Evolutionary conservation across 2,888 invertebrate genomes (phyloP), one percentile per base, ranked within the genome.

Genomic region (Caenorhabditis sinica): DNA sequence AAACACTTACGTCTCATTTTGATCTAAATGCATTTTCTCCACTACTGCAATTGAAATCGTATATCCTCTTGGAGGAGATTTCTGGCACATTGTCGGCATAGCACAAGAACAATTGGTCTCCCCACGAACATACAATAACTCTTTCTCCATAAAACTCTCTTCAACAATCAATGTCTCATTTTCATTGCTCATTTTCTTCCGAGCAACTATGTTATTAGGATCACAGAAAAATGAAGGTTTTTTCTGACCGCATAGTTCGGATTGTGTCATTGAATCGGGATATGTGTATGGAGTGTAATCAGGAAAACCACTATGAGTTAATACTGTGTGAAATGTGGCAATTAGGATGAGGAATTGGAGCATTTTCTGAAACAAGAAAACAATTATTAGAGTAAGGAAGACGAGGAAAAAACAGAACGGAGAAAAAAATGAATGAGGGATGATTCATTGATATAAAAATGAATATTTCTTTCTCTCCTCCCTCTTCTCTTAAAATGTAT

Each of bases 231-330:
- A 74, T 11, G 82, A 82, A n/a, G 82, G 82, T 56, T 69, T 69
- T 6, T n/a, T 40, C 33, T 82, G 82, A n/a, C 82, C 77, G 28
- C 82, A 83, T 0, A 83, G 43, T 8, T 83, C 72, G 1, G 82
- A 77, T 51, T 83, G 82, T 0, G 82, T 83, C 58, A 76, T 83
- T 23, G 82, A 83, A 51, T 83, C 82, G 25, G 82, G 82, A 51
- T 73, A 83, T 9, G 82, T 76, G 66, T 77, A 76, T 33, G 82
- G 76, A 25, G 82, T 83, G 40, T 83, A 83, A 28, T 77, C 82
- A 53, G 76, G 11, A n/a, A 83, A 83, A 5, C 30, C 77, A 20
- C 56, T n/a, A 1, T 61, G 51, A 28, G 13, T 40, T 11, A 49
- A 28, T 51, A 66, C 28, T 3, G 69, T 43, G 17, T 56, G 56